Conservation (phyloP, 1,140 invertebrate species). For the Onthophagus taurus region DNA sequence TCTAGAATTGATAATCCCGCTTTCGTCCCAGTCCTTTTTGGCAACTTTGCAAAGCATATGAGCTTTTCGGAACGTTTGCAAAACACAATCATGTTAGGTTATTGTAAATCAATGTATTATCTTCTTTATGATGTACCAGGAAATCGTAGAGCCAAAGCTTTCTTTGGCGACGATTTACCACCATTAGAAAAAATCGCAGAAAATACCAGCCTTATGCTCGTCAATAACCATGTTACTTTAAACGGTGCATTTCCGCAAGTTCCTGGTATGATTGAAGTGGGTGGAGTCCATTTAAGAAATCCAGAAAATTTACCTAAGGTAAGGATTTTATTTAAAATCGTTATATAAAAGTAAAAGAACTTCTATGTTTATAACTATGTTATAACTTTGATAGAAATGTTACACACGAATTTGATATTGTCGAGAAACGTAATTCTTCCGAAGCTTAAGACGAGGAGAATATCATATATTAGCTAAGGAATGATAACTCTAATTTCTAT, state of each 20-base stretch:
- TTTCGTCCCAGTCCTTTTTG: constrained; percentile 9
- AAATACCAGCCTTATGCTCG: constrained; percentile 47
- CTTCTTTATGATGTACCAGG: too few relatives aligned
- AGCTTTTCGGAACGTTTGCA: constrained; percentile 8
- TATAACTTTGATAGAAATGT: too few relatives aligned
- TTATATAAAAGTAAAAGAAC: too few relatives aligned
- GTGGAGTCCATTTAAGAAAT: constrained; percentile 50
- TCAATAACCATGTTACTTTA: constrained; percentile 51
- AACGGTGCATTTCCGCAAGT: constrained; percentile 46
- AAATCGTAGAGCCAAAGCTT: constrained; percentile 38
- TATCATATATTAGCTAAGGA: too few relatives aligned
- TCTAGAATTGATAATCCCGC: constrained; percentile 3
- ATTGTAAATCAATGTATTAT: constrained; percentile 33
- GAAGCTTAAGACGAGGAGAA: too few relatives aligned
- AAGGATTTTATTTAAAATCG: constrained; percentile 32
- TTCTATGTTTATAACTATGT: too few relatives aligned
- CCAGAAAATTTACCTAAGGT: constrained; percentile 43
- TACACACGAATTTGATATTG: too few relatives aligned
- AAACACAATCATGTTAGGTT: constrained; percentile 32
- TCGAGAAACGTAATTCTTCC: too few relatives aligned
- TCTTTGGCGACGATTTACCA: constrained; percentile 46
- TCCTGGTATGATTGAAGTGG: constrained; percentile 52
- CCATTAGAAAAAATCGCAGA: constrained; percentile 44
- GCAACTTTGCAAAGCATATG: constrained; percentile 1
- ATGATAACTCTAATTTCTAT: too few relatives aligned